phyloP scores from a whole-genome alignment of 2,113 vertebrate species.

The Gobio gobio region DNA sequence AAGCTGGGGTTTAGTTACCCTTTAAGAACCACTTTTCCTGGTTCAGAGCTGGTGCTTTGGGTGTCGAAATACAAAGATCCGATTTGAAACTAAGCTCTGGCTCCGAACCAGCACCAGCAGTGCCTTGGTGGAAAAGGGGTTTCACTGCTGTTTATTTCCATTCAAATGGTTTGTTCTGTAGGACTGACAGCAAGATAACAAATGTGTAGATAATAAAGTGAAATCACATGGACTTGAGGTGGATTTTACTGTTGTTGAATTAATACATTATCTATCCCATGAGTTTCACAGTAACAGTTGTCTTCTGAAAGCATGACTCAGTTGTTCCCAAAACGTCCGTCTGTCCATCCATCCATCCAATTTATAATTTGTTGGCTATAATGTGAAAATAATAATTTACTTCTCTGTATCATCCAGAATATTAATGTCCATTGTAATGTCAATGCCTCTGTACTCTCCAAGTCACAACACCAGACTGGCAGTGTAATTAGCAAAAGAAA shows the following conservation, averaged over 20 bases:
- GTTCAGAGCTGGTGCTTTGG: too few species aligned
- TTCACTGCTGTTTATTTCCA: slow-evolving; percentile 41
- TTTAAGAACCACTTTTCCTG: too few species aligned
- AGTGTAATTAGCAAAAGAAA: not conserved
- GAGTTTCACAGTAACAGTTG: slow-evolving; percentile 23
- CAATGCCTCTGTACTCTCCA: not conserved
- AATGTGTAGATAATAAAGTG: slow-evolving; percentile 39
- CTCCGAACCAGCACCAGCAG: too few species aligned
- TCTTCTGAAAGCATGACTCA: not conserved
- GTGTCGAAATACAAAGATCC: too few species aligned
- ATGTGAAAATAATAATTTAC: not conserved
- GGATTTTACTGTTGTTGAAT: not conserved
- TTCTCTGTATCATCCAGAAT: not conserved
- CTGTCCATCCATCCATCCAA: too few species aligned
- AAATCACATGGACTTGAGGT: slow-evolving; percentile 12
- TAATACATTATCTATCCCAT: not conserved
- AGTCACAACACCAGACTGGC: not conserved
- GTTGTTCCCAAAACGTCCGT: too few species aligned
- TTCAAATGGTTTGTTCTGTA: slow-evolving; percentile 54
- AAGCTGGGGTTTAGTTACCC: too few species aligned
- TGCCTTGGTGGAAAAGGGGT: too few species aligned
- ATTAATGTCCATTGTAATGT: not conserved
- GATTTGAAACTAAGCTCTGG: too few species aligned
- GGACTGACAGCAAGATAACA: slow-evolving; percentile 47
- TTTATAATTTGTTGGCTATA: not conserved